Conservation (phyloP, 2,888 invertebrate species). For the Thymelicus sylvestris region DNA sequence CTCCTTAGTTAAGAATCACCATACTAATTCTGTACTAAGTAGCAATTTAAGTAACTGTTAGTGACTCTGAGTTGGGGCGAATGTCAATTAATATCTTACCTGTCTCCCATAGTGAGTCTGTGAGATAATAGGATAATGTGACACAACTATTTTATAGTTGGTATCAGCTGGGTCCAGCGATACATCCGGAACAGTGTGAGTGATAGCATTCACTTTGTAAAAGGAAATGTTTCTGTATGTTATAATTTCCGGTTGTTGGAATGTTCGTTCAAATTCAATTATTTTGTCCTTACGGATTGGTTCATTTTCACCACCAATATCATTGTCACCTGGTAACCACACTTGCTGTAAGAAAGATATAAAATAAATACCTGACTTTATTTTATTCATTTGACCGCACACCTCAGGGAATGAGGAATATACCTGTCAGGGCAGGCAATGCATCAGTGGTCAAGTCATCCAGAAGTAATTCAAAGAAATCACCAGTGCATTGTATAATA, state of each 20-base stretch:
- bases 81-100: conserved; percentile 53
- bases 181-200: conserved; percentile 85
- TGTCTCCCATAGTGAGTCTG: conserved; percentile 67
- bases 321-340: conserved; percentile 98
- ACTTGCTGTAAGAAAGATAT: conserved; percentile 85
- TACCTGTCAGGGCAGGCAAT: too few relatives aligned
- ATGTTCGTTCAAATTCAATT: conserved; percentile 89
- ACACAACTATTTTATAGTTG: conserved; percentile 87
- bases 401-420: too few relatives aligned
- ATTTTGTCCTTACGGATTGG: conserved; percentile 88
- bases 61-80: too few relatives aligned
- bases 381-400: neutral
- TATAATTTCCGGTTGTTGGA: conserved; percentile 88
- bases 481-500: too few relatives aligned
- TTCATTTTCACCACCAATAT: conserved; percentile 97
- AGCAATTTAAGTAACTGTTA: too few relatives aligned
- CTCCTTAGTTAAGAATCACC: too few relatives aligned
- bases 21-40: too few relatives aligned
- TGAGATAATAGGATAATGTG: conserved; percentile 88
- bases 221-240: conserved; percentile 86
- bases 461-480: too few relatives aligned
- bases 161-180: conserved; percentile 65
- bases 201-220: conserved; percentile 90
- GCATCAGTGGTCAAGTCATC: too few relatives aligned
- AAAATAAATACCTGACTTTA: neutral